Percentiles rank a stretch among this genome's conserved stretches.
phyloP scores from a whole-genome alignment of 2,888 invertebrate genomes.

The Leucania comma region DNA sequence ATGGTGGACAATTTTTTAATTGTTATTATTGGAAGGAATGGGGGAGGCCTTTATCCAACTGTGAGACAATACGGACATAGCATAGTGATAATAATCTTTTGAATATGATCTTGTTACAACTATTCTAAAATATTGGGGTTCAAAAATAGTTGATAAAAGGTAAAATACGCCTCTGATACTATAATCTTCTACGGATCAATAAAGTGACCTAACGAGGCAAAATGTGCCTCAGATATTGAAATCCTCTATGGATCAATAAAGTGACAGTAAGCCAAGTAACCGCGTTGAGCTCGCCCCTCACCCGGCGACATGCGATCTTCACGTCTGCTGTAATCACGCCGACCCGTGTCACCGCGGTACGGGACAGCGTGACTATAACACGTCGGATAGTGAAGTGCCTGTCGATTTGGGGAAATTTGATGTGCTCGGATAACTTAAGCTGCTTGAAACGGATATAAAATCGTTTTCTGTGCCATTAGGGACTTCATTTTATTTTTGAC shows the following conservation, averaged over 20 bases:
- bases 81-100: too few species aligned
- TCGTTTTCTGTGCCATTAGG: too few species aligned
- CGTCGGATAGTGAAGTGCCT: conserved; percentile 5
- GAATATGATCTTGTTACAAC: too few species aligned
- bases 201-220: conserved; percentile 16
- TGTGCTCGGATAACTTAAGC: neutral
- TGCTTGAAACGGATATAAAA: neutral
- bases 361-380: conserved; percentile 6
- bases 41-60: too few species aligned
- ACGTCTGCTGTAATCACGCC: conserved; percentile 40
- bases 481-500: too few species aligned
- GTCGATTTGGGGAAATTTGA: conserved; percentile 4
- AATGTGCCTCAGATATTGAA: neutral
- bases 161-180: neutral
- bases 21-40: too few species aligned
- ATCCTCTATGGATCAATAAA: conserved; percentile 10
- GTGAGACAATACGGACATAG: too few species aligned
- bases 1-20: too few species aligned
- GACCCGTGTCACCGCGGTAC: conserved; percentile 31
- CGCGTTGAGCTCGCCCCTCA: conserved; percentile 23
- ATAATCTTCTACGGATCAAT: conserved; percentile 11
- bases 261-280: conserved; percentile 23
- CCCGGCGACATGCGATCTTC: conserved; percentile 17
- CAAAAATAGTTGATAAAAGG: too few species aligned
- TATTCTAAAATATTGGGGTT: too few species aligned